Evolutionary conservation across 2,797 vertebrate genomes (phyloP), one percentile per base, ranked within the genome.

Genomic region (Crenichthys baileyi): DNA sequence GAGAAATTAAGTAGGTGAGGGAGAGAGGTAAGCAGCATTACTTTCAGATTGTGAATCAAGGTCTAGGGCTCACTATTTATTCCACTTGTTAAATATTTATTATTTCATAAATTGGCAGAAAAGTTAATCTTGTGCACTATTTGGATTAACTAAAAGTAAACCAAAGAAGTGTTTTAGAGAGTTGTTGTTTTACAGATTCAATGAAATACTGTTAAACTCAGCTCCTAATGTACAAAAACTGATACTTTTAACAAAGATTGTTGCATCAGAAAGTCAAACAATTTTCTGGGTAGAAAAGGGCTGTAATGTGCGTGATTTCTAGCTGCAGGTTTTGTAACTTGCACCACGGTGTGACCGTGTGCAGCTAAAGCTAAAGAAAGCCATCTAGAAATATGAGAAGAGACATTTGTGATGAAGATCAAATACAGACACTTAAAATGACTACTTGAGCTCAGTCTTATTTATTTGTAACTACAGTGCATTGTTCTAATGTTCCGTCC

Each of bases 401-500:
- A 53, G 51, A 53, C 16, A 20, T 20, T 53, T 22, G 44, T 53
- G 51, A 20, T 18, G 26, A 12, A 77, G 68, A 58, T 55, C 50
- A 72, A 77, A 39, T 60, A 22, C 29, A 60, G 63, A 65, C 41
- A 22, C 51, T 44, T 73, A 55, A 81, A 68, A 76, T 76, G 20
- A 53, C 80, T 60, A 26, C 24, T 16, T 56, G 44, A n/a, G 44
- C 65, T 24, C 11, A 39, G 61, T 50, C 68, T 55, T 39, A 60
- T 61, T 71, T 58, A 83, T 72, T 58, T 76, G 76, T 36, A 48
- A 56, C 78, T 41, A 3, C 26, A 48, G 71, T 0, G 75, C 61
- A 29, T 60, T 73, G 72, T 88, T 79, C 46, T 18, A 36, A 50
- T 58, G 53, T 53, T 85, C 31, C 36, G 16, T 50, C 36, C 41